phyloP scores from a whole-genome alignment of 2,797 vertebrate genomes.

The Pangasius macronema region DNA sequence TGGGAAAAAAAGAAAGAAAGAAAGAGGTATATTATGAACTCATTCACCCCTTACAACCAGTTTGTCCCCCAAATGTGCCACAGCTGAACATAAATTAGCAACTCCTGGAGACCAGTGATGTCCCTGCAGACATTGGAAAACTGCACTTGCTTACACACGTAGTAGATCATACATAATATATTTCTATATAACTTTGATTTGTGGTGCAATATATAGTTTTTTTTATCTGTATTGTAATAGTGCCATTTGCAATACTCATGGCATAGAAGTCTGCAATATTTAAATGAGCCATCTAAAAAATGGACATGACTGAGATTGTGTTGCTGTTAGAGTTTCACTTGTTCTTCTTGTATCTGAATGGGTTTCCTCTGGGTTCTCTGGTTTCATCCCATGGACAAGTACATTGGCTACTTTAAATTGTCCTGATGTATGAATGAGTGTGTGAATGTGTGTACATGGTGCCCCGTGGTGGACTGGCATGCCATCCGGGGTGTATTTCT shows the following conservation, averaged over 20 bases:
- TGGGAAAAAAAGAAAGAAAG: constrained; percentile 27
- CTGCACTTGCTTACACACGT: constrained; percentile 12
- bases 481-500: background rate
- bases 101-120: constrained; percentile 59
- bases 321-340: background rate
- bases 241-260: background rate
- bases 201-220: background rate
- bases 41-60: constrained; percentile 53
- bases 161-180: background rate
- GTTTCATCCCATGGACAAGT: background rate
- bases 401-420: background rate
- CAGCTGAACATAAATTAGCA: constrained; percentile 56
- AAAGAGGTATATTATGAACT: constrained; percentile 46
- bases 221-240: background rate
- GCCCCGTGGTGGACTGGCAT: background rate
- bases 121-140: constrained; percentile 51
- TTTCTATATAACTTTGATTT: background rate
- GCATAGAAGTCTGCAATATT: background rate
- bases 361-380: background rate
- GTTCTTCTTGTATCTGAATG: background rate
- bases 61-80: constrained; percentile 47
- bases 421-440: background rate
- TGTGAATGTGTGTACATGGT: background rate
- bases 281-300: background rate
- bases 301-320: background rate